These are phyloP conservation scores for Pollenia griseotomentosa DNA, from an alignment of 2,888 invertebrate species.

Conservation along the genomic window DNA sequence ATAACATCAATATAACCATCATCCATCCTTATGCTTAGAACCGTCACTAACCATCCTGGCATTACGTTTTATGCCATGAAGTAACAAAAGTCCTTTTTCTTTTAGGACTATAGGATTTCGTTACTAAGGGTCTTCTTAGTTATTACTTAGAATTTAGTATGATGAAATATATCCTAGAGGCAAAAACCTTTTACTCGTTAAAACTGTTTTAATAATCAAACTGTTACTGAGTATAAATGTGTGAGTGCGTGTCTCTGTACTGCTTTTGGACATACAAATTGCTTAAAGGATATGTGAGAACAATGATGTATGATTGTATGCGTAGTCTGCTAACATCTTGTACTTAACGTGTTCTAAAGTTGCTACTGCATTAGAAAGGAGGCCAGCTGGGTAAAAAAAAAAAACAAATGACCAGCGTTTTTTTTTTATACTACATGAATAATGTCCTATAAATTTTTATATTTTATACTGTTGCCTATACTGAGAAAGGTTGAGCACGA, in stretches of 20 bases:
- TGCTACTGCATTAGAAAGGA: conserved; percentile 1
- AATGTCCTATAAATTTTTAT: background rate
- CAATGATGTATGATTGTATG: background rate
- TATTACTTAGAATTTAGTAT: conserved; percentile 20
- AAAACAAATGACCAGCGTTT: background rate
- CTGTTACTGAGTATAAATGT: background rate
- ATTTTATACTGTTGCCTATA: background rate
- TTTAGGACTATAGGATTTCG: conserved; percentile 27
- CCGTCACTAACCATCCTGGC: background rate
- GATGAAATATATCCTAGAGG: conserved; percentile 57
- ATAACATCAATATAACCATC: conserved; percentile 38
- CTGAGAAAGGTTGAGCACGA: background rate
- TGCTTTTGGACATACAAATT: background rate
- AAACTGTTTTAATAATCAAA: conserved; percentile 53
- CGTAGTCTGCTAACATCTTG: background rate
- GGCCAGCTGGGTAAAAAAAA: background rate
- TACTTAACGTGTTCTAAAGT: conserved; percentile 5
- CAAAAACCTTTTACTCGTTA: conserved; percentile 49
- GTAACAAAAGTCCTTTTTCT: conserved; percentile 39
- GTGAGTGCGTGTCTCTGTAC: background rate
- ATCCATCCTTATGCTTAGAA: conserved; percentile 26
- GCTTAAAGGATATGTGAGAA: conserved; percentile 9
- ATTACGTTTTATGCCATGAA: conserved; percentile 22
- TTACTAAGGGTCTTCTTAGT: conserved; percentile 5
- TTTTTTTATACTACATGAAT: background rate